Evolutionary conservation across 2,888 invertebrate species (phyloP).

Genomic region (Standfussiana lucernea): DNA sequence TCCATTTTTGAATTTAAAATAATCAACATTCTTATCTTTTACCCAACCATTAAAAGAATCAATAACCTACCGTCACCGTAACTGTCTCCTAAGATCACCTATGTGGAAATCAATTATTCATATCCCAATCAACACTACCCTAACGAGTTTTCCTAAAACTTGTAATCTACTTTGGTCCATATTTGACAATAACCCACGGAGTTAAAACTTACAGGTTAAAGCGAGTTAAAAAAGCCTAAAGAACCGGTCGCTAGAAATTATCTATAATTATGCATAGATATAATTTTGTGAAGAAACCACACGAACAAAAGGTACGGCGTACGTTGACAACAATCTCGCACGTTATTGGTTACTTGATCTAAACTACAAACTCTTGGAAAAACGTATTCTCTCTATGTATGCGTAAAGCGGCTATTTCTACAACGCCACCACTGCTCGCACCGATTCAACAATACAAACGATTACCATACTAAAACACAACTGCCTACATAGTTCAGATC

Average conservation of each 20-base stretch:
- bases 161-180: background rate
- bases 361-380: background rate
- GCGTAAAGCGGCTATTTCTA: background rate
- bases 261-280: background rate
- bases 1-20: background rate
- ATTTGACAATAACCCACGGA: background rate
- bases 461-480: background rate
- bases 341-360: background rate
- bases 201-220: conserved; percentile 20
- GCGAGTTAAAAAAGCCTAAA: conserved; percentile 21
- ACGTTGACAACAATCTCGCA: background rate
- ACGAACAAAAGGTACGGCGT: conserved; percentile 6
- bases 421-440: background rate
- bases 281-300: background rate
- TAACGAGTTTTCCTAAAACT: conserved; percentile 1
- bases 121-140: background rate
- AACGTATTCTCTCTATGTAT: background rate
- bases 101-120: background rate
- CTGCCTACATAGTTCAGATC: background rate
- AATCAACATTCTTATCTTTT: background rate
- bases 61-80: background rate
- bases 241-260: conserved; percentile 25
- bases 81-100: background rate
- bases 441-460: background rate
- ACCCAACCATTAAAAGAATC: background rate